Percentiles rank a stretch among this genome's conserved stretches.
Evolutionary conservation across 2,797 vertebrate genomes (phyloP).

Genomic region (Otolemur crassicaudatus): DNA sequence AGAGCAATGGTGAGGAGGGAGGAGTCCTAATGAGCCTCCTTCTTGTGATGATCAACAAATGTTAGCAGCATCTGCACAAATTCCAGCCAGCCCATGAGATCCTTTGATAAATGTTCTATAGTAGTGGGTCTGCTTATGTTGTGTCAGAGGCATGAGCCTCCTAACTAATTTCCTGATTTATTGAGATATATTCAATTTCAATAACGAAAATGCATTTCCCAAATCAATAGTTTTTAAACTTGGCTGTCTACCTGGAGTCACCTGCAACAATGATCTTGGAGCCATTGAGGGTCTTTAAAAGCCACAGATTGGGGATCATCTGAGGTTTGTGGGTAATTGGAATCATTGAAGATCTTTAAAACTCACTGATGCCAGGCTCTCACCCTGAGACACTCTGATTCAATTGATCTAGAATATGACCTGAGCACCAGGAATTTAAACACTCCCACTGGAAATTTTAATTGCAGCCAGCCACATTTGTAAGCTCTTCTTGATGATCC

Average conservation of each 20-base stretch:
- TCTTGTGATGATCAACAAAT: not conserved
- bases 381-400: not conserved
- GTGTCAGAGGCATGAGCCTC: not conserved
- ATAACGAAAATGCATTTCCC: not conserved
- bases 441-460: not conserved
- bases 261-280: not conserved
- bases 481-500: not conserved
- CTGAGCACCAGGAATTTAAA: not conserved
- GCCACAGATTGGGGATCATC: not conserved
- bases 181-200: not conserved
- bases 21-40: not conserved
- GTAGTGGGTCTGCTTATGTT: not conserved
- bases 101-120: not conserved
- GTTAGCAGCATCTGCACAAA: not conserved
- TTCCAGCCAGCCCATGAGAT: not conserved
- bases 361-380: not conserved
- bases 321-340: not conserved
- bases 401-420: not conserved
- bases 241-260: not conserved
- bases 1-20: rapidly evolving
- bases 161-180: not conserved
- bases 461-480: not conserved
- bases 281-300: not conserved
- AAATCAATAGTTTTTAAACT: not conserved
- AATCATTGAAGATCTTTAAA: not conserved